Conservation (phyloP, 2,888 invertebrate species). For the Hyles lineata region DNA sequence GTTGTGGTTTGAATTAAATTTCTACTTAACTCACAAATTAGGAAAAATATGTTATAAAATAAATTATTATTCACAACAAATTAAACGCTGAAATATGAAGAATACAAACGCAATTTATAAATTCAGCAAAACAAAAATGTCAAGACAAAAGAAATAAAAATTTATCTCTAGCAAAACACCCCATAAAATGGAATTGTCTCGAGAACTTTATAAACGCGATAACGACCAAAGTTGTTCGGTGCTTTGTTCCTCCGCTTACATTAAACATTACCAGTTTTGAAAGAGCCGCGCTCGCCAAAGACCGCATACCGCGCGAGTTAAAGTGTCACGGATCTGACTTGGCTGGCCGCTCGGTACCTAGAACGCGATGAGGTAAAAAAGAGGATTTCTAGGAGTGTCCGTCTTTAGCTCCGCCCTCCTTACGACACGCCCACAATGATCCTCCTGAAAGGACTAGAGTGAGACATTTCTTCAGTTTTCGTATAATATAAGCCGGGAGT, state of each 20-base stretch:
- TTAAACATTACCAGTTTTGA: constrained; percentile 66
- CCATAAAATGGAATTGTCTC: constrained; percentile 83
- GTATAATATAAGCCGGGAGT: constrained; percentile 61
- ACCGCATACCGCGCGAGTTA: constrained; percentile 3
- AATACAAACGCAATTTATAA: constrained; percentile 41
- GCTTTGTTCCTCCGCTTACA: constrained; percentile 80
- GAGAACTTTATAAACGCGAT: constrained; percentile 84
- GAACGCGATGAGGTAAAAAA: constrained; percentile 80
- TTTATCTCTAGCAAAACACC: constrained; percentile 83
- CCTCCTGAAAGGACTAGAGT: constrained; percentile 63
- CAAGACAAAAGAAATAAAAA: constrained; percentile 78
- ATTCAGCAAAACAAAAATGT: constrained; percentile 65
- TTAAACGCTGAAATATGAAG: constrained; percentile 37
- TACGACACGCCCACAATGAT: constrained; percentile 76
- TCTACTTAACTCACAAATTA: too few species aligned
- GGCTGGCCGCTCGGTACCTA: constrained; percentile 71
- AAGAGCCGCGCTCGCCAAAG: constrained; percentile 38
- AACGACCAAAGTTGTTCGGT: constrained; percentile 81
- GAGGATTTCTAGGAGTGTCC: constrained; percentile 82
- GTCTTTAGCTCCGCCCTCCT: constrained; percentile 72
- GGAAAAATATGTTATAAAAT: too few species aligned
- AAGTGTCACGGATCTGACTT: constrained; percentile 61
- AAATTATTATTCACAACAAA: constrained; percentile 15
- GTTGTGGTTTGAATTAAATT: too few species aligned
- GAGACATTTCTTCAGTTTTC: constrained; percentile 75